Percentiles rank a stretch among this genome's conserved stretches.
Conservation (phyloP, 2,888 invertebrate species). For the Rhagonycha lutea region DNA sequence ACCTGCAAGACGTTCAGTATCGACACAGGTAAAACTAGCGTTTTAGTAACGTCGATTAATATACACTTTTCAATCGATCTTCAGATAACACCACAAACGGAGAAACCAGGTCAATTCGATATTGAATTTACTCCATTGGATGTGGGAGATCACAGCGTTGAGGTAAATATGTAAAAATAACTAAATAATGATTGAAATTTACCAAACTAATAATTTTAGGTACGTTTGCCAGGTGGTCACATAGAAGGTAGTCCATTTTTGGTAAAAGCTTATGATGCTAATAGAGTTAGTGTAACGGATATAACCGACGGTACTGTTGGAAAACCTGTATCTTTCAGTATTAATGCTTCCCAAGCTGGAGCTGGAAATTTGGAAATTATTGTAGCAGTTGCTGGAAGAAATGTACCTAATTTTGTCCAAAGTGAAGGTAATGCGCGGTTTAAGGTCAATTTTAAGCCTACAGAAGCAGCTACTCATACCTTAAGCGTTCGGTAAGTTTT, state of each 20-base stretch:
- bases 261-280: slow-evolving; percentile 94
- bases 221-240: slow-evolving; percentile 70
- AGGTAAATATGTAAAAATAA: slow-evolving; percentile 62
- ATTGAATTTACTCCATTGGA: slow-evolving; percentile 78
- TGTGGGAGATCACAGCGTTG: slow-evolving; percentile 92
- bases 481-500: slow-evolving; percentile 78
- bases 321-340: slow-evolving; percentile 91
- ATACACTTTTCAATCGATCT: slow-evolving; percentile 15
- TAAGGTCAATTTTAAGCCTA: slow-evolving; percentile 92
- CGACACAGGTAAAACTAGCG: slow-evolving; percentile 61
- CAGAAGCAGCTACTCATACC: slow-evolving; percentile 88
- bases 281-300: slow-evolving; percentile 92
- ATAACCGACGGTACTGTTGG: slow-evolving; percentile 90
- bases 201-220: slow-evolving; percentile 34
- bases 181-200: background rate
- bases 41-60: background rate
- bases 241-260: slow-evolving; percentile 95
- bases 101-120: slow-evolving; percentile 55
- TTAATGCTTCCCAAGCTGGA: slow-evolving; percentile 80
- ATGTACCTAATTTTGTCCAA: slow-evolving; percentile 97
- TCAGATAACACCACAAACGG: slow-evolving; percentile 53
- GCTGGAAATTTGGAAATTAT: slow-evolving; percentile 98
- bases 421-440: slow-evolving; percentile 97
- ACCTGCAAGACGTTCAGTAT: slow-evolving; percentile 71
- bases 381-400: slow-evolving; percentile 93